A percentile compares a stretch with the other conserved stretches of the same genome.
Evolutionary conservation across 2,797 vertebrate genomes (phyloP).

Genomic region (Spinus pinus): DNA sequence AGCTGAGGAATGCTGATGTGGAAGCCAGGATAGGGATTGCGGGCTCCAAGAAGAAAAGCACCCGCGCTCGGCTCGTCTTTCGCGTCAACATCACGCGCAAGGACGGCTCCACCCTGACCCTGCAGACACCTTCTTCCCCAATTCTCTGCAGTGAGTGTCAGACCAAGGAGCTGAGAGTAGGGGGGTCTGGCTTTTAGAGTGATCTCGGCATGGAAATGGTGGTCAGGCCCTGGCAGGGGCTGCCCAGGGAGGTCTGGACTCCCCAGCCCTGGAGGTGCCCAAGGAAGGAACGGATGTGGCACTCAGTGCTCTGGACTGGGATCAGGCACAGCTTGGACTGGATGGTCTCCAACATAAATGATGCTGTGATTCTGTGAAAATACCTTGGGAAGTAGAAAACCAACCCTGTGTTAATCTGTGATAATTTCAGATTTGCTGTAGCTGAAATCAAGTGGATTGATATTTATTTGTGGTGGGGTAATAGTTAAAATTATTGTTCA

Average conservation of each 20-base stretch:
- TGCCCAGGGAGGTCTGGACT: neutral
- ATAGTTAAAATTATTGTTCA: neutral
- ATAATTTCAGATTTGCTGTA: neutral
- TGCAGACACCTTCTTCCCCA: constrained; percentile 92
- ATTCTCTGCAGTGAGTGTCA: constrained; percentile 94
- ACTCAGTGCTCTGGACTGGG: neutral
- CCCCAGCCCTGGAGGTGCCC: accelerated
- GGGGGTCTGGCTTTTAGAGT: neutral
- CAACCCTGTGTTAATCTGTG: accelerated
- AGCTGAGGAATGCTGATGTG: constrained; percentile 95
- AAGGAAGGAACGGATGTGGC: accelerated
- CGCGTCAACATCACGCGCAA: constrained; percentile 90
- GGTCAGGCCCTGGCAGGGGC: accelerated
- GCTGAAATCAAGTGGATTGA: neutral
- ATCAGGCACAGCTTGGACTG: neutral
- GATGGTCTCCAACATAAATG: neutral
- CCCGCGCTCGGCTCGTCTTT: constrained; percentile 94
- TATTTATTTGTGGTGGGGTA: neutral
- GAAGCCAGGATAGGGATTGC: constrained; percentile 96
- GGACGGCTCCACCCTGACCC: constrained; percentile 89
- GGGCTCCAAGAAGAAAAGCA: constrained; percentile 98
- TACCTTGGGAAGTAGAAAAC: accelerated
- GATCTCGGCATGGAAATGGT: neutral
- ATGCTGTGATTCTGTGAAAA: neutral
- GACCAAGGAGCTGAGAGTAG: neutral